Percentiles rank a stretch among this genome's conserved stretches.
These are phyloP conservation scores for Ophion ellenae DNA, from an alignment of 2,888 invertebrate genomes.

Conservation along the genomic window DNA sequence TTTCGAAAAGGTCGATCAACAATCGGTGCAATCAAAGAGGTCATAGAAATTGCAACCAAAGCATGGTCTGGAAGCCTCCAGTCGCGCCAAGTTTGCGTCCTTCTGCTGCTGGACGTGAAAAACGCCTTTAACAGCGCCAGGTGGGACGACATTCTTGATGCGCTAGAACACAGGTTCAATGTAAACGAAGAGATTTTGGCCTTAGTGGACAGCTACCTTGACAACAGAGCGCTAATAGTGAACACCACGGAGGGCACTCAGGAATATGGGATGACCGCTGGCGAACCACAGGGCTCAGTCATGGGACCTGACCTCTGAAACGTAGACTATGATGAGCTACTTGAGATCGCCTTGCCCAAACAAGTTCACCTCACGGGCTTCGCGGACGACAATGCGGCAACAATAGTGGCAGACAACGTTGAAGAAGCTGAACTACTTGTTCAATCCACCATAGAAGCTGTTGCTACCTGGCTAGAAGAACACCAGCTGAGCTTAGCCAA, in stretches of 20 bases:
- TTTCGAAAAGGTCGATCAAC: conserved; percentile 61
- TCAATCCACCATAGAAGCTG: neutral
- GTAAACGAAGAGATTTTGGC: conserved; percentile 40
- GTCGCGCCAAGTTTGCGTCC: conserved; percentile 51
- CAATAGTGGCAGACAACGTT: conserved; percentile 20
- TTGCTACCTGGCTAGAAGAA: conserved; percentile 10
- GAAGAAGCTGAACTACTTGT: conserved; percentile 29
- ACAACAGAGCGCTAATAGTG: conserved; percentile 46
- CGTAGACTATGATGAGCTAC: conserved; percentile 55
- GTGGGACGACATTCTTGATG: conserved; percentile 60
- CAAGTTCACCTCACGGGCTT: conserved; percentile 33
- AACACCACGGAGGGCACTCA: conserved; percentile 50
- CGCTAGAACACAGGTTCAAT: conserved; percentile 53
- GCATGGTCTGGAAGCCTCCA: conserved; percentile 41
- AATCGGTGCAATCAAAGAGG: conserved; percentile 52
- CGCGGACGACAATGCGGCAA: conserved; percentile 49
- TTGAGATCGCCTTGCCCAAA: neutral
- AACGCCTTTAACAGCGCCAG: conserved; percentile 64
- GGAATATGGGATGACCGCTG: conserved; percentile 45
- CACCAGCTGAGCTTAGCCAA: conserved; percentile 30
- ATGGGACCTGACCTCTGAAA: conserved; percentile 66
- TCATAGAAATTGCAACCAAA: conserved; percentile 31
- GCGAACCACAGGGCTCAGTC: conserved; percentile 60
- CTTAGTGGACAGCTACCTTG: conserved; percentile 60
- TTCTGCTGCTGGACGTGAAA: conserved; percentile 54